Conservation (phyloP, 2,797 vertebrate species). For the Synaphobranchus kaupii region DNA sequence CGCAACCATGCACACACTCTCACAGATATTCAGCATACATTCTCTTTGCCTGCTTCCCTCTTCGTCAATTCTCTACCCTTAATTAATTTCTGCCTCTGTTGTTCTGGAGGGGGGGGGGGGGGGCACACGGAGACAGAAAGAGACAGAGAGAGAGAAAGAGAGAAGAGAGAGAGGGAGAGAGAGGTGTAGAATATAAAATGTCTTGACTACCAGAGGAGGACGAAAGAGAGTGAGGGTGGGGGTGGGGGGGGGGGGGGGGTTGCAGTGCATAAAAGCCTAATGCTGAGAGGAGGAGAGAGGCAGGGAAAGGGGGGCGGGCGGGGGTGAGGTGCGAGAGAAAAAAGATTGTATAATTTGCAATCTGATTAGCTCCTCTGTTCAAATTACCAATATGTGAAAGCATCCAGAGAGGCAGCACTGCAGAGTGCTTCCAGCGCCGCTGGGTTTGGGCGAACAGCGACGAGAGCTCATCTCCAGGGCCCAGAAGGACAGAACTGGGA, state of each 20-base stretch:
- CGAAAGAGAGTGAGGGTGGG: neutral
- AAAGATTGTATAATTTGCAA: neutral
- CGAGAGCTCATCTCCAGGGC: too few species aligned
- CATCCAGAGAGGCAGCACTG: neutral
- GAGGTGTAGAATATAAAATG: conserved; percentile 2
- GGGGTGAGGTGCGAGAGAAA: neutral
- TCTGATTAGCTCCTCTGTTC: neutral
- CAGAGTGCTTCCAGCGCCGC: neutral
- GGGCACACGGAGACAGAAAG: neutral
- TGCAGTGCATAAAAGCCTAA: neutral
- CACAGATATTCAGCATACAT: neutral
- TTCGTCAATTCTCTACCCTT: conserved; percentile 47
- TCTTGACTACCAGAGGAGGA: neutral
- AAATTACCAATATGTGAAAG: neutral
- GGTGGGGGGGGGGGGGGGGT: neutral
- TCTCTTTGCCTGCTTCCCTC: conserved; percentile 17
- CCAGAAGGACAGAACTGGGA: neutral
- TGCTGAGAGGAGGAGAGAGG: neutral
- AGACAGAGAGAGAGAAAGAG: conserved; percentile 5
- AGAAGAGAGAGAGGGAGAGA: neutral
- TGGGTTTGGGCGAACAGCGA: neutral
- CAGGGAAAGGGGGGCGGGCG: neutral
- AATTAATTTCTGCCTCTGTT: conserved; percentile 47
- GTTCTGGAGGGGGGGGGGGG: conserved; percentile 19
- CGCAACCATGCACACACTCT: conserved; percentile 16